These are phyloP conservation scores for Pelobates fuscus DNA, from an alignment of 2,113 vertebrate genomes.

Conservation along the genomic window DNA sequence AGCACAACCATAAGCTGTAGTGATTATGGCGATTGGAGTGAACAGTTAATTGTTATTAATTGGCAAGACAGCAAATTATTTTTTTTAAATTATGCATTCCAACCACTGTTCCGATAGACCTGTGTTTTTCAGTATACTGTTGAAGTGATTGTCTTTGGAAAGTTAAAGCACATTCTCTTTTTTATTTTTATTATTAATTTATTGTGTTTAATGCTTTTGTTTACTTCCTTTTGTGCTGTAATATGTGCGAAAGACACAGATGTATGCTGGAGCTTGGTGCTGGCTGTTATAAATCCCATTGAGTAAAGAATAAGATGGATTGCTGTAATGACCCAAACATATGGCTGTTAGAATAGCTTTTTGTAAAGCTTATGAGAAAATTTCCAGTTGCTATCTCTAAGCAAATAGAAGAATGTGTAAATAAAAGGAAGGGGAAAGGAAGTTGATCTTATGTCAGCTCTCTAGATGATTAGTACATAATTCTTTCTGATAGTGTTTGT, in stretches of 20 bases:
- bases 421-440: constrained; percentile 9
- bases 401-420: constrained; percentile 30
- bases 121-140: background rate
- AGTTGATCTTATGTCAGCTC: constrained; percentile 31
- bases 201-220: constrained; percentile 37
- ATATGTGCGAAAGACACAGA: constrained; percentile 33
- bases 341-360: constrained; percentile 31
- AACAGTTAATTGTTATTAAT: too few species aligned
- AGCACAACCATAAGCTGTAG: too few species aligned
- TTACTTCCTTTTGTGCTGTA: constrained; percentile 30
- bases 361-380: constrained; percentile 43
- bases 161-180: background rate
- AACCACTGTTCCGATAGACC: background rate
- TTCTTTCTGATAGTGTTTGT: constrained; percentile 22
- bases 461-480: constrained; percentile 17
- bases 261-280: constrained; percentile 5
- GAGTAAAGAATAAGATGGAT: constrained; percentile 38
- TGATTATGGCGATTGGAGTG: too few species aligned
- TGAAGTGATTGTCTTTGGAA: background rate
- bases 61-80: too few species aligned
- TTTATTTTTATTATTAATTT: constrained; percentile 14
- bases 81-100: background rate
- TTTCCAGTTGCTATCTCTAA: constrained; percentile 37
- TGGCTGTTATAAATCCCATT: constrained; percentile 38
- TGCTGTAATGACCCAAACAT: constrained; percentile 48